A percentile compares a stretch with the other conserved stretches of the same genome.
phyloP scores from a whole-genome alignment of 2,113 vertebrate genomes.

The Andinoacara biseriatus region DNA sequence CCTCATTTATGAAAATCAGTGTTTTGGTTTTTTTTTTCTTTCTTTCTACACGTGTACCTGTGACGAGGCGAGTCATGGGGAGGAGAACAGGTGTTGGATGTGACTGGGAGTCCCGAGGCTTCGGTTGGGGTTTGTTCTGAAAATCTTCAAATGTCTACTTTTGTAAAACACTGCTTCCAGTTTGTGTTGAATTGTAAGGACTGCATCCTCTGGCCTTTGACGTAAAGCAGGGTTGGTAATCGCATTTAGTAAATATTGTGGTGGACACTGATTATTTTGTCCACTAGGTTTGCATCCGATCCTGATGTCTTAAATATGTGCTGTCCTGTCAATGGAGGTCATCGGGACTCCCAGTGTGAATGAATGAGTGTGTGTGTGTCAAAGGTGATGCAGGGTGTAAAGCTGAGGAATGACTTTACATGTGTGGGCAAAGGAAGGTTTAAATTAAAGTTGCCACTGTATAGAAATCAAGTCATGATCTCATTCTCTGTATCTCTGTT shows the following conservation, averaged over 20 bases:
- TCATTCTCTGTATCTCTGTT: slow-evolving; percentile 81
- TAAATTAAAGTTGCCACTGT: slow-evolving; percentile 83
- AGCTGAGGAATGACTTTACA: slow-evolving; percentile 56
- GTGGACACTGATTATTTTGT: slow-evolving; percentile 31
- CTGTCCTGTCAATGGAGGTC: slow-evolving; percentile 54
- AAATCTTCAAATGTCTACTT: slow-evolving; percentile 31
- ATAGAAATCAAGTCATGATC: slow-evolving; percentile 79
- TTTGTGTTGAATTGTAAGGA: slow-evolving; percentile 42
- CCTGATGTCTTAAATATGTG: slow-evolving; percentile 53
- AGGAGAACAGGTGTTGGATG: slow-evolving; percentile 9
- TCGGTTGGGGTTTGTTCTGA: slow-evolving; percentile 30
- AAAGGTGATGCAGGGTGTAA: slow-evolving; percentile 73
- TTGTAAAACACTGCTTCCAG: slow-evolving; percentile 36
- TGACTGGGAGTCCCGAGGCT: slow-evolving; percentile 53
- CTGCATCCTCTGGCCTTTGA: slow-evolving; percentile 44
- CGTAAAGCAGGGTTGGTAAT: slow-evolving; percentile 31
- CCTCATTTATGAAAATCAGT: slow-evolving; percentile 72
- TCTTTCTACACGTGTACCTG: slow-evolving; percentile 58
- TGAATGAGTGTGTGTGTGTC: slow-evolving; percentile 35
- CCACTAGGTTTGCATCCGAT: slow-evolving; percentile 35
- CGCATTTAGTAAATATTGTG: slow-evolving; percentile 45
- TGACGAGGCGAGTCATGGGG: slow-evolving; percentile 37
- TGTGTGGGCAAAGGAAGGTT: slow-evolving; percentile 69
- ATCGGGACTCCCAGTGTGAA: slow-evolving; percentile 62
- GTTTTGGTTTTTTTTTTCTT: slow-evolving; percentile 60